Base-by-base conservation (phyloP, 1,140 invertebrate species). In the Aphelinus atriplicis region DNA sequence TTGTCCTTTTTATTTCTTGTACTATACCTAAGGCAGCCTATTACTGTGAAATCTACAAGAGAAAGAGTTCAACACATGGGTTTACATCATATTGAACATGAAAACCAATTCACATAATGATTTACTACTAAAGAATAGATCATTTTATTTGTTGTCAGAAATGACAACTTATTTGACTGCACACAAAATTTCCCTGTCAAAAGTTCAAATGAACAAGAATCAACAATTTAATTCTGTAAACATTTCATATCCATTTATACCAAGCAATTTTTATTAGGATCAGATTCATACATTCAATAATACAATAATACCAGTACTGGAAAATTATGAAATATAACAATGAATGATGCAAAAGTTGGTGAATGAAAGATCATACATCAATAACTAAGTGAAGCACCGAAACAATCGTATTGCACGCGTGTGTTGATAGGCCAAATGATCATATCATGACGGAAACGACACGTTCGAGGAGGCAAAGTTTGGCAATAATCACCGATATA, bases 11-110 rank as follows among this genome's bases (percentile, higher is more conserved):
- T 79, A 75, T 53, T 79, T 80, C 68, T 77, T 46, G 68, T 81
- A 66, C 77, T 82, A 72, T 83, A 80, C 51, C 79, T 80, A 61
- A 80, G 77, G 65, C 58, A 81, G 73, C 66, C 79, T 67, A 80
- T 73, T 78, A 68, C 79, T 56, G 81, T 65, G 77, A 81, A 73
- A 75, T 78, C 83, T 85, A 51, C 46, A 76, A 71, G 51, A 76
- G 46, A 63, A 4, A 50, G 26, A 68, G n/a, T 43, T 69, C 65
- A 71, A 42, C n/a, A 53, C 51, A 26, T 9, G 5, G 48, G 26
- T 73, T 26, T 58, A 9, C 26, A 7, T 56, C 7, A 50, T 47
- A 51, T 58, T 9, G 55, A 77, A 65, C 58, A 55, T 55, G 55
- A 61, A 51, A n/a, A 47, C 55, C 47, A 57, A 50, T 53, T 57